Base-by-base conservation (phyloP, 2,888 invertebrate genomes). In the Philereme transversata region DNA sequence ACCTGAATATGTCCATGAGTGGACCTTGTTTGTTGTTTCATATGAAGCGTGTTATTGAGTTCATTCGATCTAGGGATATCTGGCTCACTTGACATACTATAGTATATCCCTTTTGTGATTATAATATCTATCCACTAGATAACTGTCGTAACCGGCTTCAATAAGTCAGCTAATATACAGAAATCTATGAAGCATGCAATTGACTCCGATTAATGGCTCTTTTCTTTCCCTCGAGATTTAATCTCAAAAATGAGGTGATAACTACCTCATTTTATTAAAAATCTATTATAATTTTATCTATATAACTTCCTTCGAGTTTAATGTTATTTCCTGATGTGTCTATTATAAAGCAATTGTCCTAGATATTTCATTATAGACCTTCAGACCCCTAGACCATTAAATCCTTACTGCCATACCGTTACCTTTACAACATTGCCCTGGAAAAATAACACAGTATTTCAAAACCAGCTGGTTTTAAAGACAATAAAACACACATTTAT, bases 401-500 rank as follows among this genome's bases (percentile, higher is more conserved):
- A 43, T 43, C 10, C 43, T 10, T 43, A 40, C 46, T 40, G n/a
- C 38, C 36, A 10, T 7, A 40, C 4, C n/a, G 45, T 38, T 45
- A 49, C 36, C 38, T 44, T 49, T 44, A 54, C 47, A n/a, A 9
- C 10, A 36, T 22, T 40, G 8, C 7, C 40, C 40, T 8, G 8
- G 40, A 40, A 11, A 8, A 11, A 53, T 33, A 45, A 33, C 22
- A 50, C 49, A 34, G 35, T 46, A 51, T 54, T 50, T 34, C 49
- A 43, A 53, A 54, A 50, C 53, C 44, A 38, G 43, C 22, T 44
- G 49, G 43, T 10, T 57, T 45, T 48, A 46, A 40, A 52, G 50
- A 55, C 47, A 60, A 56, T 52, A 52, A 62, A 62, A 47, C 34
- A 22, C 49, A 10, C 52, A 50, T 62, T 53, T 54, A 49, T 58